phyloP scores from a whole-genome alignment of 1,140 invertebrate species.

The Drosophila pachea region DNA sequence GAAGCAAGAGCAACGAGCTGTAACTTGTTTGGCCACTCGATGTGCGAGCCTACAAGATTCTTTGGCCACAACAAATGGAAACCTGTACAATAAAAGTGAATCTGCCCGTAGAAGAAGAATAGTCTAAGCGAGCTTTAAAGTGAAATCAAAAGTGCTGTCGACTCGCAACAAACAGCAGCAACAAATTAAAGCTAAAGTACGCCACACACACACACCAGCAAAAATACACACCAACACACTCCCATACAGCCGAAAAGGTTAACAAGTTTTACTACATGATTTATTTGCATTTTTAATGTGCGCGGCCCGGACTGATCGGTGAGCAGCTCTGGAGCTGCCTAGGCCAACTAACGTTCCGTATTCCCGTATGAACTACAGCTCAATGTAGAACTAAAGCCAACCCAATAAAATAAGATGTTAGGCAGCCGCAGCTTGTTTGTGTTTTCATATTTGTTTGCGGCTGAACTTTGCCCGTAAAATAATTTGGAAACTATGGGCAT shows the following conservation, averaged over 20 bases:
- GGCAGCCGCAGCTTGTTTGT: slow-evolving; percentile 10
- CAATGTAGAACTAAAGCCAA: slow-evolving; percentile 45
- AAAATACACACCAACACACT: slow-evolving; percentile 18
- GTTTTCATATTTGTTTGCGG: slow-evolving; percentile 21
- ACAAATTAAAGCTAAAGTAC: slow-evolving; percentile 42
- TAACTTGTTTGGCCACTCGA: slow-evolving; percentile 62
- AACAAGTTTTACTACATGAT: slow-evolving; percentile 77
- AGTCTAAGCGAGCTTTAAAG: slow-evolving; percentile 45
- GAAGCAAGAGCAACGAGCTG: slow-evolving; percentile 4
- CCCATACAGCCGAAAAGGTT: slow-evolving; percentile 60
- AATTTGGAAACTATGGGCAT: slow-evolving; percentile 49
- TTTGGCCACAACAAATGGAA: slow-evolving; percentile 38
- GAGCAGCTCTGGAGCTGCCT: slow-evolving; percentile 39
- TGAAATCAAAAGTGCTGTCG: slow-evolving; percentile 72
- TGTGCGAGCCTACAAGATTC: slow-evolving; percentile 66
- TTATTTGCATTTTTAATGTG: slow-evolving; percentile 77
- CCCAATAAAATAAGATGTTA: slow-evolving; percentile 22
- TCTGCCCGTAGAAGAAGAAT: slow-evolving; percentile 63
- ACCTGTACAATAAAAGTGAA: slow-evolving; percentile 65
- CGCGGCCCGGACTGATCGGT: slow-evolving; percentile 22
- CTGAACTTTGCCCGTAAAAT: slow-evolving; percentile 38
- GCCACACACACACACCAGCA: slow-evolving; percentile 40
- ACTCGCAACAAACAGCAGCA: slow-evolving; percentile 45
- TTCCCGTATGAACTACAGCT: slow-evolving; percentile 33
- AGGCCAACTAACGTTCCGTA: slow-evolving; percentile 42